Percentiles rank a stretch among this genome's conserved stretches.
Conservation (phyloP, 2,888 invertebrate species). For the Neoitamus cyanurus region DNA sequence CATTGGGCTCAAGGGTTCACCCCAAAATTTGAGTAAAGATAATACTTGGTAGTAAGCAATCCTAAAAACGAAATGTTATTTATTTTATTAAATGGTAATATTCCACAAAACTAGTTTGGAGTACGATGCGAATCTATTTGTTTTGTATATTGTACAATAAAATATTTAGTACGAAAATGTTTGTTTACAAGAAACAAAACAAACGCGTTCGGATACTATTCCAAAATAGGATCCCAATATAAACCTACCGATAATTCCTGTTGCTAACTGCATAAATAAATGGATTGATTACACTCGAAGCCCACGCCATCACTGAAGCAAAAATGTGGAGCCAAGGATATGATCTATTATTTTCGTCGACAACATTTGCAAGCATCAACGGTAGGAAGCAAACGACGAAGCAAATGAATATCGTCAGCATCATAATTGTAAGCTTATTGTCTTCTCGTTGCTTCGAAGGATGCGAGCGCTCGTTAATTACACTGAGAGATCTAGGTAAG, state of each 20-base stretch:
- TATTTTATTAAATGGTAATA: neutral
- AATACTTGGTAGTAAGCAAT: slow-evolving; percentile 65
- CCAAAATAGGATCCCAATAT: too few relatives aligned
- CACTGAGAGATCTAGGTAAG: slow-evolving; percentile 56
- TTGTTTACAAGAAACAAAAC: neutral
- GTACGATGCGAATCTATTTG: neutral
- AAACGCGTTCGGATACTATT: too few relatives aligned
- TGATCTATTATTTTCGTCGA: slow-evolving; percentile 78
- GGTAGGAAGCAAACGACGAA: slow-evolving; percentile 89
- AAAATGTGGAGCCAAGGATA: slow-evolving; percentile 83
- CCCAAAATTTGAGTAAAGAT: slow-evolving; percentile 64
- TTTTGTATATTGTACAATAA: neutral
- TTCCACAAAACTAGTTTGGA: too few relatives aligned
- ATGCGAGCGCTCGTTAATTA: neutral
- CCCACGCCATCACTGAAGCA: slow-evolving; percentile 89
- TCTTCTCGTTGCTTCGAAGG: slow-evolving; percentile 73
- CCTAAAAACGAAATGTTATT: slow-evolving; percentile 56
- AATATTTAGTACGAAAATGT: neutral
- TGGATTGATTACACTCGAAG: slow-evolving; percentile 89
- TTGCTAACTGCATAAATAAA: slow-evolving; percentile 92
- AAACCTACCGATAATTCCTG: slow-evolving; percentile 75
- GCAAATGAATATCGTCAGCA: slow-evolving; percentile 88
- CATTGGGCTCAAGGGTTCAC: slow-evolving; percentile 64
- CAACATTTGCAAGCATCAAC: slow-evolving; percentile 87
- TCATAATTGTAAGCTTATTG: slow-evolving; percentile 82